Base-by-base conservation (phyloP, 1,140 invertebrate species). In the Cherax quadricarinatus region DNA sequence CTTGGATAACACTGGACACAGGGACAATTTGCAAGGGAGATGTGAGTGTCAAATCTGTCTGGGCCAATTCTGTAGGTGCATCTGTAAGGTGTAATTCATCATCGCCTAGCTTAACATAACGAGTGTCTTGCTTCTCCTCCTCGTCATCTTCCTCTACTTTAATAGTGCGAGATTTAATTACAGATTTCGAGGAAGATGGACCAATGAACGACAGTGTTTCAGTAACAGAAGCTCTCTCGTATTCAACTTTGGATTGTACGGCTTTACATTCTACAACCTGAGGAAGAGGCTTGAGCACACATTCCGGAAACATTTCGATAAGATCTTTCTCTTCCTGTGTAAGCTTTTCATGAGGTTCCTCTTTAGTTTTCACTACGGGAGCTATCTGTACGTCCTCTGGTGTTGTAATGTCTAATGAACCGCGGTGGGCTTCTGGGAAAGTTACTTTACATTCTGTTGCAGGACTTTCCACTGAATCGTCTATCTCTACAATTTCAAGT, bases 171-270 rank as follows among this genome's bases (percentile, higher is more conserved):
- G 90, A 81, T 75, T 86, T 91, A 24, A 73, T 70, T 48, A 66
- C 57, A 91, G 83, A 79, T 30, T 82, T 48, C 80, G 80, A n/a
- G 24, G 84, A 84, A 24, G 73, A 85, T 84, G 93, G 93, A 51
- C 93, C 93, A 24, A 93, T 48, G 88, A 93, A 93, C 51, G 93
- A 86, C 5, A 93, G 89, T 62, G 93, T 93, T 60, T 93, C 93
- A 51, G 80, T 78, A n/a, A 93, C 87, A 60, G 79, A 88, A 80
- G 89, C 89, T 91, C 89, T 83, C 24, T 93, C 86, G 78, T 82
- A 88, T 83, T 88, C 83, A 83, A 88, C 78, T 91, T 93, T 88
- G 41, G 90, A 86, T n/a, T 66, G 79, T 60, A 82, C 62, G 70
- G 90, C 90, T 81, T 86, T 78, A 86, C 84, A 91, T 91, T 86